These are phyloP conservation scores for Psophia crepitans DNA, from an alignment of 2,113 vertebrate species.

Conservation along the genomic window DNA sequence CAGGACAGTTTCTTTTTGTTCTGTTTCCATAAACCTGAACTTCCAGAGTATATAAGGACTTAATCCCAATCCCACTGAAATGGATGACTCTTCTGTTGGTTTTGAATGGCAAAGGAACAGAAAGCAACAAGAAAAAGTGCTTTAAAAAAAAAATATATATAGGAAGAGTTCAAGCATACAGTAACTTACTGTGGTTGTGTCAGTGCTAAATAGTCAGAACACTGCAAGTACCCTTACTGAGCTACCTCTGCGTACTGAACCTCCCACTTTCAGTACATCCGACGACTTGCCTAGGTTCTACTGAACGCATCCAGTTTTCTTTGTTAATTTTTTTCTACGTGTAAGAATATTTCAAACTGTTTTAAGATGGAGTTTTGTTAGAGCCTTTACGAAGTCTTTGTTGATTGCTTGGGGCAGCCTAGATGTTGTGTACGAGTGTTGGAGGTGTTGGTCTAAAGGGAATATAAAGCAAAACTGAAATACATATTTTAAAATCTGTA, in stretches of 20 bases:
- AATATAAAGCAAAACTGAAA: conserved; percentile 54
- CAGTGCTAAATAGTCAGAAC: not conserved
- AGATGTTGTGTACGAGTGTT: not conserved
- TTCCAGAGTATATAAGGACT: not conserved
- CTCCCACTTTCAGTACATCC: conserved; percentile 46
- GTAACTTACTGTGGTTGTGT: not conserved
- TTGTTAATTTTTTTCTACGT: not conserved
- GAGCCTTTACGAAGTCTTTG: conserved; percentile 2
- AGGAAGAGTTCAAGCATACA: not conserved
- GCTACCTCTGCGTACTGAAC: conserved; percentile 74
- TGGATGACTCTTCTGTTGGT: not conserved
- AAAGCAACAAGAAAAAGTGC: not conserved
- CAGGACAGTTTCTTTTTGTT: not conserved
- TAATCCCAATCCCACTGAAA: not conserved
- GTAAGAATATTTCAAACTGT: conserved; percentile 3
- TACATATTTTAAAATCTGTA: conserved; percentile 41
- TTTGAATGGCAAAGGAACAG: not conserved
- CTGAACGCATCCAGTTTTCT: not conserved
- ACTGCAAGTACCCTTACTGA: conserved; percentile 55
- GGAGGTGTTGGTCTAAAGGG: conserved; percentile 60
- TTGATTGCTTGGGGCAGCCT: conserved; percentile 23
- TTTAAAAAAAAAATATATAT: not conserved
- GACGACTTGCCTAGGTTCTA: conserved; percentile 45
- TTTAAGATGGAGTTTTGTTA: not conserved
- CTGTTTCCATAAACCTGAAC: not conserved